Evolutionary conservation across 2,888 invertebrate genomes (phyloP), one percentile per base, ranked within the genome.

Genomic region (Sesamia inferens): DNA sequence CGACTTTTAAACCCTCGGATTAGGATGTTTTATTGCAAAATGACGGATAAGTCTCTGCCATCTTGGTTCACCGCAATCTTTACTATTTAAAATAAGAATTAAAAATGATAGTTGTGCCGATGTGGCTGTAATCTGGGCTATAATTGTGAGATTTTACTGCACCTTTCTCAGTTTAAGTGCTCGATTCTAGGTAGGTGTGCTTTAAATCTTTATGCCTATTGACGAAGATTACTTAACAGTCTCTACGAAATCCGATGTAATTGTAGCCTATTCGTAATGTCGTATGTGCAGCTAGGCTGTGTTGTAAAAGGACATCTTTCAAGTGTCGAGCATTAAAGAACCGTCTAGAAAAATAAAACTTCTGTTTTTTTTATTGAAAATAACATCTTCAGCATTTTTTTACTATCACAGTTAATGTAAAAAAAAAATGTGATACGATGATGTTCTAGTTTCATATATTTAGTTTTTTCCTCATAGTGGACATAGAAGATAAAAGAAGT

Each of bases 51-150:
- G 47, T 47, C 48, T 16, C 42, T 10, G 62, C 47, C 64, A 44
- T 64, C 54, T 65, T 19, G n/a, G 47, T 54, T 64, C 59, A 31
- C 42, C 58, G 14, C 68, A 59, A 59, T 54, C 31, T 65, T 48
- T 31, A 51, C 31, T 76, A 64, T 76, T 77, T 61, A 48, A 58
- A 69, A 42, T 63, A 44, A 31, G 69, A 48, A 74, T 78, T 79
- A 78, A 69, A 76, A 73, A 79, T 63, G 5, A 64, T 63, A 59
- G 47, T n/a, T 51, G 31, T 16, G 5, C 16, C 5, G n/a, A 44
- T 55, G 39, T 61, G 54, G 19, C 42, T 61, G 54, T 79, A 70
- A 67, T 74, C 70, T 44, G 8, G 31, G 13, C 22, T 54, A 47
- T 74, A 58, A 74, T 74, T 69, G 64, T 64, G 64, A 71, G 54